phyloP scores from a whole-genome alignment of 2,113 vertebrate species.

The Serilophus lunatus region DNA sequence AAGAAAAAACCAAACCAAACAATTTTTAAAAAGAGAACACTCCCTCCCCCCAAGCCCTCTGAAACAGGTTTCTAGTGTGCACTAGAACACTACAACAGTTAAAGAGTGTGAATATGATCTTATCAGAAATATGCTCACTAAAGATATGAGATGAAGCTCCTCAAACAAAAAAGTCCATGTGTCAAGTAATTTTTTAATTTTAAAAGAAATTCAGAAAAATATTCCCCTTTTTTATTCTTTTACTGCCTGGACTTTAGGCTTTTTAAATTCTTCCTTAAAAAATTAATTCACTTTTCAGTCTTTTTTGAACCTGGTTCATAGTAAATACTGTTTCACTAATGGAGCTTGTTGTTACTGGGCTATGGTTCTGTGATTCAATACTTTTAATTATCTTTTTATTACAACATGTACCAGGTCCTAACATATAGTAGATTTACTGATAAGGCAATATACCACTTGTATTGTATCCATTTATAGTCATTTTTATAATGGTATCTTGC shows the following conservation, averaged over 20 bases:
- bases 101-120: background rate
- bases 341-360: slow-evolving; percentile 39
- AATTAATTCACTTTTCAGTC: background rate
- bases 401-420: slow-evolving; percentile 54
- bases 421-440: slow-evolving; percentile 73
- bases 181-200: background rate
- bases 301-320: background rate
- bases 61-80: background rate
- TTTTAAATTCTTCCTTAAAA: slow-evolving; percentile 34
- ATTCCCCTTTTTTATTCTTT: background rate
- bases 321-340: background rate
- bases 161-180: background rate
- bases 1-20: no score
- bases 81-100: slow-evolving; percentile 30
- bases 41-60: background rate
- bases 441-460: slow-evolving; percentile 68
- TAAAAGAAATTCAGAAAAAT: background rate
- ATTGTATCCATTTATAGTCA: slow-evolving; percentile 69
- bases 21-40: no score
- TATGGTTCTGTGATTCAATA: slow-evolving; percentile 60
- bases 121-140: background rate
- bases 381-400: slow-evolving; percentile 79
- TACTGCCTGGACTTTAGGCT: background rate
- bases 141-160: background rate
- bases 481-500: slow-evolving; percentile 75